A percentile compares a stretch with the other conserved stretches of the same genome.
Conservation (phyloP, 2,888 invertebrate genomes). For the Dinocampus coccinellae region DNA sequence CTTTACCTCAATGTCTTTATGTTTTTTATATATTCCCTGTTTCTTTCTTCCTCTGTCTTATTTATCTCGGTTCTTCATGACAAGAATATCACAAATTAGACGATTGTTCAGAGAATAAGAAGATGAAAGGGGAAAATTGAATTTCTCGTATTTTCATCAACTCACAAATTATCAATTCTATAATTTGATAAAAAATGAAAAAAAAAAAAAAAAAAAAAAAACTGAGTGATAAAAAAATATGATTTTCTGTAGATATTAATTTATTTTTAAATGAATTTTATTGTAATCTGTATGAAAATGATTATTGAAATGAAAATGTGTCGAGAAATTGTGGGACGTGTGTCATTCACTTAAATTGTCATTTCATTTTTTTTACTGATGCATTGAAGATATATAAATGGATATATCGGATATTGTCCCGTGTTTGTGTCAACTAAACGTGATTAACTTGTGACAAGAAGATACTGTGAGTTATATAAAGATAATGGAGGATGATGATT, state of each 20-base stretch:
- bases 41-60: neutral
- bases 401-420: neutral
- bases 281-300: too few relatives aligned
- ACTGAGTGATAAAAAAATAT: neutral
- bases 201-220: neutral
- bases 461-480: neutral
- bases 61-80: neutral
- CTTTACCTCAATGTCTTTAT: too few relatives aligned
- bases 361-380: neutral
- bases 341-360: neutral
- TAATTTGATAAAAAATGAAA: neutral
- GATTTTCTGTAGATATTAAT: neutral
- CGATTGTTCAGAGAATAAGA: slow-evolving; percentile 7
- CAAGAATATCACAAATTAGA: slow-evolving; percentile 33
- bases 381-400: neutral
- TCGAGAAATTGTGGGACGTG: neutral
- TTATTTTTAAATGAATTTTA: too few relatives aligned
- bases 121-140: neutral
- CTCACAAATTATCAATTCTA: neutral
- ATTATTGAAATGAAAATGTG: neutral
- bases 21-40: neutral
- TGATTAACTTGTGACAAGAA: slow-evolving; percentile 21
- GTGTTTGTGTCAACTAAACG: slow-evolving; percentile 4
- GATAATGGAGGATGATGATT: neutral
- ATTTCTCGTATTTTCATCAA: neutral